Evolutionary conservation across 2,113 vertebrate species (phyloP).

Genomic region (Dolichallabes microphthalmus): DNA sequence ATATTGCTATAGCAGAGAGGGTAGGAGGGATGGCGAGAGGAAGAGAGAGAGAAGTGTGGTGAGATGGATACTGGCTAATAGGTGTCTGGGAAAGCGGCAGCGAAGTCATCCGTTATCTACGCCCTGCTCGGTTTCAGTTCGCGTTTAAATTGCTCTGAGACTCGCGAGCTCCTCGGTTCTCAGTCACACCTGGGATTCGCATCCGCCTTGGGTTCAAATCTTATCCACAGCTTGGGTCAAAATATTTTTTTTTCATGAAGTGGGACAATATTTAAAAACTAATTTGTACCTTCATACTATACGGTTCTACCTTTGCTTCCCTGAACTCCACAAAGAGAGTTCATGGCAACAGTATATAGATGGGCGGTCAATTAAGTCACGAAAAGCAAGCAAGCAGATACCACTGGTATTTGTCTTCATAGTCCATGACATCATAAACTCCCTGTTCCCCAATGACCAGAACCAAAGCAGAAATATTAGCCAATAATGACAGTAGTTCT

Average conservation of each 20-base stretch:
- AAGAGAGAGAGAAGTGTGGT: constrained; percentile 13
- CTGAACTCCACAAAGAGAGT: background rate
- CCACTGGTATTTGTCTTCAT: background rate
- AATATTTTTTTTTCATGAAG: background rate
- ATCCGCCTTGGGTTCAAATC: background rate
- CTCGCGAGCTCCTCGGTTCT: constrained; percentile 62
- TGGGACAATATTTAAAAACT: background rate
- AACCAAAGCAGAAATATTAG: background rate
- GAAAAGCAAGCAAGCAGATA: background rate
- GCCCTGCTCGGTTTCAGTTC: constrained; percentile 59
- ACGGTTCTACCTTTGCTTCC: background rate
- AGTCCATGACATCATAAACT: background rate
- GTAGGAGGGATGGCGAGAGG: constrained; percentile 33
- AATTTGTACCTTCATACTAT: no score
- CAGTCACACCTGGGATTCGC: constrained; percentile 67
- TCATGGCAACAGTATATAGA: background rate
- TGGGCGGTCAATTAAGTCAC: background rate
- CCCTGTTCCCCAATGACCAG: background rate
- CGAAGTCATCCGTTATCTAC: constrained; percentile 59
- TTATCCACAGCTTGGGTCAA: background rate
- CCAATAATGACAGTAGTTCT: no score
- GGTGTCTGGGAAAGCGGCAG: constrained; percentile 60
- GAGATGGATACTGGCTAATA: constrained; percentile 60
- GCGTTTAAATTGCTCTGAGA: constrained; percentile 76
- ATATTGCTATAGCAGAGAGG: constrained; percentile 11